Conservation (phyloP, 2,797 vertebrate species). For the Sebastes diploproa region DNA sequence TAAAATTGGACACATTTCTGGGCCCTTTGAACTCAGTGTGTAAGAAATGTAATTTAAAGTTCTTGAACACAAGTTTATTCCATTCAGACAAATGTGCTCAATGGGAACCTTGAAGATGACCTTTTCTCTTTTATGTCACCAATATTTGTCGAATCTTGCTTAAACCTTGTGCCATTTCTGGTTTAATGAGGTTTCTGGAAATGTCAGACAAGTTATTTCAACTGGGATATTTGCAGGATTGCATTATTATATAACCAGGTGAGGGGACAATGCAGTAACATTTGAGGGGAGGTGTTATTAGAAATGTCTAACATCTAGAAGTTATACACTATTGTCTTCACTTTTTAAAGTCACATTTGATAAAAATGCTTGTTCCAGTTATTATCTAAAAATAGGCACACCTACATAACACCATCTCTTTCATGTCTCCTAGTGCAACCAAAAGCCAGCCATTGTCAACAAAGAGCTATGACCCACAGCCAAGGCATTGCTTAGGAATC, state of each 20-base stretch:
- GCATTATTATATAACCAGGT: constrained; percentile 12
- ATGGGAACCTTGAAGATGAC: constrained; percentile 42
- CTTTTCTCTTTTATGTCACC: constrained; percentile 48
- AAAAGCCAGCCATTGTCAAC: constrained; percentile 31
- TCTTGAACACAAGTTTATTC: background rate
- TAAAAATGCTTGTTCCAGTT: background rate
- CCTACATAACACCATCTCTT: background rate
- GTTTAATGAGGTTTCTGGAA: constrained; percentile 62
- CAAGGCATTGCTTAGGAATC: constrained; percentile 45
- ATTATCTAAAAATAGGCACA: background rate
- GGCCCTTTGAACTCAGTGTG: background rate
- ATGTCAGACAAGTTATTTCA: constrained; percentile 59
- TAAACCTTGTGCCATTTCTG: constrained; percentile 56
- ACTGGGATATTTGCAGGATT: constrained; percentile 33
- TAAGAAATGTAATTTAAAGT: background rate
- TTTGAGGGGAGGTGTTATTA: background rate
- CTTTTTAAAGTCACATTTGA: background rate
- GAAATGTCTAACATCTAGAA: background rate
- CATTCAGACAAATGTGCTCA: constrained; percentile 28
- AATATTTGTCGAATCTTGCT: constrained; percentile 60
- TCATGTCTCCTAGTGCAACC: constrained; percentile 21
- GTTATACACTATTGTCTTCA: background rate
- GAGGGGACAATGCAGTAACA: background rate
- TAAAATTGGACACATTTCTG: background rate
- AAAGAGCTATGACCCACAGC: constrained; percentile 35